These are phyloP conservation scores for Micropoecilia bifurca DNA, from an alignment of 2,797 vertebrate species.

Conservation along the genomic window DNA sequence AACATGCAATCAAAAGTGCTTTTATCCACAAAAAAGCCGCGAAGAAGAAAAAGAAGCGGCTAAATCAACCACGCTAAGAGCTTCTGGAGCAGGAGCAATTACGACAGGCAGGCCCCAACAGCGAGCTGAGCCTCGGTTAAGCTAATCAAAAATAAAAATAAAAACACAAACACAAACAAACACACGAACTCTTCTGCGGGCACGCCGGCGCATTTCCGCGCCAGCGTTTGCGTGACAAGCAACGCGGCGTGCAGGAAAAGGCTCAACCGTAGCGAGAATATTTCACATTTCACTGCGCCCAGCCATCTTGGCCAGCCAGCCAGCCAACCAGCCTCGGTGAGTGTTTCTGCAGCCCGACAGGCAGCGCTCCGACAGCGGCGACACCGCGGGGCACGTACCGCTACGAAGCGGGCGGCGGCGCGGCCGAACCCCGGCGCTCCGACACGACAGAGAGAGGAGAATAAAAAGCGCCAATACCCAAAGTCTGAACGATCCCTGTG, in stretches of 20 bases:
- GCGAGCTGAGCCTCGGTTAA: conserved; percentile 33
- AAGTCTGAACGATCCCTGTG: conserved; percentile 73
- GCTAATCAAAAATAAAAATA: conserved; percentile 14
- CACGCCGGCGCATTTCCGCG: background rate
- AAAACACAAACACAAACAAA: conserved; percentile 30
- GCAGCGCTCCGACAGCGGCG: conserved; percentile 38
- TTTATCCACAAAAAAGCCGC: background rate
- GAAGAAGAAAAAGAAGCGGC: conserved; percentile 25
- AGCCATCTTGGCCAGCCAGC: conserved; percentile 80
- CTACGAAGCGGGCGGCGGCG: background rate
- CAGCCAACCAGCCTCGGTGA: conserved; percentile 71
- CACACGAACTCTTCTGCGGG: conserved; percentile 25
- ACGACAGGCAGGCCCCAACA: conserved; percentile 56
- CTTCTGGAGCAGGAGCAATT: background rate
- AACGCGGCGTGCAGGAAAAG: conserved; percentile 23
- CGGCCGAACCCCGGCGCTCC: background rate
- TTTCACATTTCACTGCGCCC: conserved; percentile 82
- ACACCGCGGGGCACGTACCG: conserved; percentile 1
- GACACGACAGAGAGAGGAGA: conserved; percentile 2
- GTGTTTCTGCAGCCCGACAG: conserved; percentile 66
- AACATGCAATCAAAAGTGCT: background rate
- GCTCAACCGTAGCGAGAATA: conserved; percentile 60
- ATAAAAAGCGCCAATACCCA: conserved; percentile 63
- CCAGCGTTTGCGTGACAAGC: conserved; percentile 39
- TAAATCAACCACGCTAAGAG: conserved; percentile 53